Evolutionary conservation across 2,113 vertebrate genomes (phyloP).

Genomic region (Tonatia bakeri): DNA sequence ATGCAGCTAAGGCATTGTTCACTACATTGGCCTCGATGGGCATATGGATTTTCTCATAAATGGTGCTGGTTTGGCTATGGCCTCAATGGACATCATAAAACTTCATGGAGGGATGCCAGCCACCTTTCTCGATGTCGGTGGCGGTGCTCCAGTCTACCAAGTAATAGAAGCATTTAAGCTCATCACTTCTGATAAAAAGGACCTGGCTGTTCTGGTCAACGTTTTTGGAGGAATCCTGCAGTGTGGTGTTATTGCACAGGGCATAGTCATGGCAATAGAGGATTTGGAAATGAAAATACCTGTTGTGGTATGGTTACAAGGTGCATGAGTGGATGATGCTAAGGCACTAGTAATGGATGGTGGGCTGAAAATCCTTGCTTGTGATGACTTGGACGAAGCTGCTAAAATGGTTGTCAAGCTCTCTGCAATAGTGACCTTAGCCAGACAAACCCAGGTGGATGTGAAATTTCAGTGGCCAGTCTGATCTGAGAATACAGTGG

Average conservation of each 20-base stretch:
- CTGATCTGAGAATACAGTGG: constrained; percentile 77
- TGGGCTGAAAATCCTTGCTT: not conserved
- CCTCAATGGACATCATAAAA: constrained; percentile 99
- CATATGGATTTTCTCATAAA: constrained; percentile 98
- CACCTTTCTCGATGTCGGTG: constrained; percentile 98
- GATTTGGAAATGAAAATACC: not conserved
- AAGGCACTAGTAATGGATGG: not conserved
- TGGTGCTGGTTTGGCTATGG: constrained; percentile 97
- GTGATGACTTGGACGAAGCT: not conserved
- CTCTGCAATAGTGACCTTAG: constrained; percentile 94
- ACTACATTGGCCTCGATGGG: constrained; percentile 97
- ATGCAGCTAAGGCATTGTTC: constrained; percentile 92
- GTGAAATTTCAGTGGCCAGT: constrained; percentile 98
- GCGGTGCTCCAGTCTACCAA: constrained; percentile 97
- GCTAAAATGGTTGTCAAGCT: constrained; percentile 90
- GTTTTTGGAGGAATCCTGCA: not conserved
- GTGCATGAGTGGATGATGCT: not conserved
- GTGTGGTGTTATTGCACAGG: not conserved
- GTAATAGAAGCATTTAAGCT: constrained; percentile 98
- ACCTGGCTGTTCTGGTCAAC: not conserved
- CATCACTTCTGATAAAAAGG: constrained; percentile 90
- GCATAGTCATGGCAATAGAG: not conserved
- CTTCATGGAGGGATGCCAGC: constrained; percentile 97
- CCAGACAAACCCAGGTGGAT: constrained; percentile 95
- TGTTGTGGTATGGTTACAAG: not conserved